These are phyloP conservation scores for Heteromyza rotundicornis DNA, from an alignment of 2,888 invertebrate species.

Conservation along the genomic window DNA sequence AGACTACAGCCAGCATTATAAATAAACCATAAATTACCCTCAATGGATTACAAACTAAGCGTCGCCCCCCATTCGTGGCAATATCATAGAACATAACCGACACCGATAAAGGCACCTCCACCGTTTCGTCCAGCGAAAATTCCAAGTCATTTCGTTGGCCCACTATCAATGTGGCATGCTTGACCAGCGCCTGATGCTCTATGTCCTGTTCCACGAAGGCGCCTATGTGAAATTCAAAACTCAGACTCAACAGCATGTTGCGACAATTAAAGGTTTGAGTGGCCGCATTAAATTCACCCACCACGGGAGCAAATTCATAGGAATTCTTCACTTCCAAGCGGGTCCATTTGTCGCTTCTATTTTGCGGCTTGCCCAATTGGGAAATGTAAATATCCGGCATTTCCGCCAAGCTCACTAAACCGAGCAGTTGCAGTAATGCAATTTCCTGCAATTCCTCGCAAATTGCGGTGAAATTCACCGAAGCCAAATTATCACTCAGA, in stretches of 20 bases:
- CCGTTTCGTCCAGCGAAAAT: constrained; percentile 47
- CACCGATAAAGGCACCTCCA: constrained; percentile 53
- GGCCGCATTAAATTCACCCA: constrained; percentile 40
- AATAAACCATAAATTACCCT: too few species aligned
- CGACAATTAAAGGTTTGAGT: constrained; percentile 52
- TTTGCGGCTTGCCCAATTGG: constrained; percentile 51
- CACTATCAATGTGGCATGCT: constrained; percentile 45
- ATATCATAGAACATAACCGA: constrained; percentile 54
- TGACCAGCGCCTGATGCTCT: constrained; percentile 48
- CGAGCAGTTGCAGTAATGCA: constrained; percentile 38
- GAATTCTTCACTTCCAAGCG: constrained; percentile 40
- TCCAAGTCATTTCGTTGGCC: constrained; percentile 55
- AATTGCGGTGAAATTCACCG: constrained; percentile 48
- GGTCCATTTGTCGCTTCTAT: constrained; percentile 46
- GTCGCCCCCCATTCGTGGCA: constrained; percentile 1
- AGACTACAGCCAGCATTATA: too few species aligned
- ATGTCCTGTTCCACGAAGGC: constrained; percentile 30
- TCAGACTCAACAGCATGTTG: constrained; percentile 53
- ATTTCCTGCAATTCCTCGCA: constrained; percentile 48
- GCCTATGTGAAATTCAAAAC: constrained; percentile 52
- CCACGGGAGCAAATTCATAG: constrained; percentile 36
- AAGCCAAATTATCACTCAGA: constrained; percentile 18
- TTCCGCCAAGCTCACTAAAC: constrained; percentile 31
- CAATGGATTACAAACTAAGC: background rate
- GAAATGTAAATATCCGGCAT: constrained; percentile 45